Evolutionary conservation across 2,797 vertebrate genomes (phyloP), one percentile per base, ranked within the genome.

Genomic region (Neosilurus mollespiculum): DNA sequence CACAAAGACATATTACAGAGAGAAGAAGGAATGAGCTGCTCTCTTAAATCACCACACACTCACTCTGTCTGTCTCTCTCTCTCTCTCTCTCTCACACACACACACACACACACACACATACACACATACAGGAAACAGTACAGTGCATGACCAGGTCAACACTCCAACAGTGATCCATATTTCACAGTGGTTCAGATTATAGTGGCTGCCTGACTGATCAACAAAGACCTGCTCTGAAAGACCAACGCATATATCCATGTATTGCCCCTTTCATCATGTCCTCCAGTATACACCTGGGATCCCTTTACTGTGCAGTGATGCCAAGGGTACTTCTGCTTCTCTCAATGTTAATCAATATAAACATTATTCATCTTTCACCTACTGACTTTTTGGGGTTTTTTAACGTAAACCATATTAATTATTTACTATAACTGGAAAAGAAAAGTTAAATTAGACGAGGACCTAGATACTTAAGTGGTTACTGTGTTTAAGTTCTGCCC

Each of bases 21-120:
- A 80, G 81, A 70, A 78, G 67, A 79, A 53, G 34, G 77, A 76
- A 79, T 80, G 76, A 59, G 30, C 78, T 65, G 26, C 62, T 75
- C 81, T 83, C 71, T 76, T 87, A 86, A 89, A 89, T 89, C 88
- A 86, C 75, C 77, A 37, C 85, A 81, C 84, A 86, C 84, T 77
- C 88, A 80, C 83, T 75, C 72, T 65, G 58, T 77, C 37, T 43
- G 4, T 5, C 30, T 30, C 30, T 30, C 30, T 30, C 30, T 30
- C 30, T 30, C 30, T 30, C 30, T 30, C 2, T 30, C 30, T 30
- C 30, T 30, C 78, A 81, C 83, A 84, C 65, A 82, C 78, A 83
- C 83, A 67, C 69, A 54, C 65, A 78, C 78, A 79, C 66, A 66
- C 77, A 75, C 82, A 71, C 75, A 81, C 82, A 84, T 58, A 83